These are phyloP conservation scores for Hirtodrosophila duncani DNA, from an alignment of 2,888 invertebrate genomes.

Conservation along the genomic window DNA sequence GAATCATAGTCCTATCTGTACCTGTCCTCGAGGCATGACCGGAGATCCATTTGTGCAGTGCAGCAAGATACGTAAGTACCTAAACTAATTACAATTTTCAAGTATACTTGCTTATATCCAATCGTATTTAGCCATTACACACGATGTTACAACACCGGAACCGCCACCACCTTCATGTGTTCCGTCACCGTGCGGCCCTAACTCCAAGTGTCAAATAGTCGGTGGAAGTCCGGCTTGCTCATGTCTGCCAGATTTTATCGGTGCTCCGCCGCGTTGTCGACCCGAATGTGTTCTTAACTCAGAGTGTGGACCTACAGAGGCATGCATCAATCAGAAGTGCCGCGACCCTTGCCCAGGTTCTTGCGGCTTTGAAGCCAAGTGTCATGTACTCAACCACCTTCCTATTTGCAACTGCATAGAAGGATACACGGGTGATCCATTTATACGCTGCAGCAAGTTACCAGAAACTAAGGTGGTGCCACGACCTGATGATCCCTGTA, in stretches of 20 bases:
- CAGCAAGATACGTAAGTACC: slow-evolving; percentile 82
- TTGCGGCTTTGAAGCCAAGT: slow-evolving; percentile 87
- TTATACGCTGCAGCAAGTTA: slow-evolving; percentile 82
- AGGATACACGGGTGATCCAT: slow-evolving; percentile 82
- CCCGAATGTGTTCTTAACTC: slow-evolving; percentile 89
- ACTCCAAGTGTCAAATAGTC: slow-evolving; percentile 87
- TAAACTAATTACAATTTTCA: not conserved
- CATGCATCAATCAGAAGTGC: slow-evolving; percentile 89
- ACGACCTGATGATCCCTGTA: slow-evolving; percentile 84
- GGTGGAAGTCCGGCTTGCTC: slow-evolving; percentile 88
- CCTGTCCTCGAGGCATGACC: slow-evolving; percentile 89
- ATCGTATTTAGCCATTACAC: slow-evolving; percentile 41
- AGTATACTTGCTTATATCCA: not conserved
- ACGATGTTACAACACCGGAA: slow-evolving; percentile 57
- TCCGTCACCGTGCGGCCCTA: slow-evolving; percentile 91
- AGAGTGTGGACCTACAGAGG: slow-evolving; percentile 87
- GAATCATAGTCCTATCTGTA: slow-evolving; percentile 92
- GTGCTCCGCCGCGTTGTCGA: slow-evolving; percentile 88
- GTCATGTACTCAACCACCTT: slow-evolving; percentile 85
- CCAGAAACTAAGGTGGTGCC: slow-evolving; percentile 78
- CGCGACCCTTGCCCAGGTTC: slow-evolving; percentile 90
- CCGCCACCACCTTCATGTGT: slow-evolving; percentile 85
- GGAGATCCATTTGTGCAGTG: slow-evolving; percentile 93
- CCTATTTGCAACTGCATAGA: slow-evolving; percentile 87
- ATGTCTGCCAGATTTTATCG: slow-evolving; percentile 87